Evolutionary conservation across 2,113 vertebrate species (phyloP).

Genomic region (Amblyopsis rosae): DNA sequence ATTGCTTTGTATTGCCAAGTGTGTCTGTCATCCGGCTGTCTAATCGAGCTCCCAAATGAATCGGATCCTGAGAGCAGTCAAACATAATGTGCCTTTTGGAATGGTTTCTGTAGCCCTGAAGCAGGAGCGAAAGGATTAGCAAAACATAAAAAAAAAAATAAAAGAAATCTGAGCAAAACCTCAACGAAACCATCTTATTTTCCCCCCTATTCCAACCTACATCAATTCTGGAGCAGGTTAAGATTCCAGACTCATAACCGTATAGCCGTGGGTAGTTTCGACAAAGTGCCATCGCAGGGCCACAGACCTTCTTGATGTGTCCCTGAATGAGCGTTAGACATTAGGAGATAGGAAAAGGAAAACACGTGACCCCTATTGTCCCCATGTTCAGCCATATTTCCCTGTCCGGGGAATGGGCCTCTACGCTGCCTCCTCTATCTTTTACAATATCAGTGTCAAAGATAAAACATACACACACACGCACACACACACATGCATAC

Average conservation of each 20-base stretch:
- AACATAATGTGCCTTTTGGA: background rate
- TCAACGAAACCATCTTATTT: constrained; percentile 32
- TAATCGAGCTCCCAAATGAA: constrained; percentile 11
- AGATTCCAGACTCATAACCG: constrained; percentile 25
- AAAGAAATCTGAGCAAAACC: background rate
- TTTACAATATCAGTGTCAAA: constrained; percentile 44
- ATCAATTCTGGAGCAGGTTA: constrained; percentile 15
- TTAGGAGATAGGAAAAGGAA: constrained; percentile 16
- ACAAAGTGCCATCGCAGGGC: constrained; percentile 14
- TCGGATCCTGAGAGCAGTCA: constrained; percentile 2
- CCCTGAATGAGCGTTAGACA: constrained; percentile 29
- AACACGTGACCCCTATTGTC: constrained; percentile 57
- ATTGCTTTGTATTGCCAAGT: background rate
- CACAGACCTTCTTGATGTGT: constrained; percentile 16
- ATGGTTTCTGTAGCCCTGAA: too few relatives aligned
- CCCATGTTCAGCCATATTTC: constrained; percentile 49
- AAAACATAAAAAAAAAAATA: background rate
- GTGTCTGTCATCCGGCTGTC: background rate
- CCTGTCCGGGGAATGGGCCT: constrained; percentile 8
- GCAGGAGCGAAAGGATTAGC: too few relatives aligned
- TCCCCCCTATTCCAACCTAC: constrained; percentile 1
- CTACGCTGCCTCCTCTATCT: constrained; percentile 15
- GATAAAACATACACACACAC: constrained; percentile 34
- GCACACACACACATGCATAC: background rate
- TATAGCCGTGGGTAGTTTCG: background rate